phyloP scores from a whole-genome alignment of 2,797 vertebrate species.

The Alfaro cultratus region DNA sequence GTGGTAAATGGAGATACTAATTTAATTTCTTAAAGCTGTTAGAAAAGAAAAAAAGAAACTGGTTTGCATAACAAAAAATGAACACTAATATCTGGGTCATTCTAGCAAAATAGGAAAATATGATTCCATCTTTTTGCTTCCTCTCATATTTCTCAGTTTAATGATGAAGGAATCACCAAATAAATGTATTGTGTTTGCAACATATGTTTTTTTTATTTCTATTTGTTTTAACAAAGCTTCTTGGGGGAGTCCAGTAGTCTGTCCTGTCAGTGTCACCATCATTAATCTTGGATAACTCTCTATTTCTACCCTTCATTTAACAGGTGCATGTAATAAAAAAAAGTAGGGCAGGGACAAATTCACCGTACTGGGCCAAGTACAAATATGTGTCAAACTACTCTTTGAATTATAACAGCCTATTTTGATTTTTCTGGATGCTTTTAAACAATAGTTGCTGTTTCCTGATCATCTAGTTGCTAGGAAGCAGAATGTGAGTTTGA shows the following conservation, averaged over 20 bases:
- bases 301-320: background rate
- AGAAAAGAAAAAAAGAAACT: background rate
- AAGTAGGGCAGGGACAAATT: constrained; percentile 3
- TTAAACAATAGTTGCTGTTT: constrained; percentile 13
- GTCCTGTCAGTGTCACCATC: constrained; percentile 20
- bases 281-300: background rate
- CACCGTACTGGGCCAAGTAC: background rate
- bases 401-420: background rate
- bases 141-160: background rate
- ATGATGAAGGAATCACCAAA: background rate
- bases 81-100: background rate
- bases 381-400: background rate
- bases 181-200: background rate
- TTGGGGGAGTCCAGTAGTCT: background rate
- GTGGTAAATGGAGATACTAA: background rate
- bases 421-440: background rate
- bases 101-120: background rate
- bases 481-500: constrained; percentile 63
- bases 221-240: background rate
- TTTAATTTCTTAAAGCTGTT: too few species aligned
- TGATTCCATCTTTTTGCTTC: background rate
- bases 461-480: constrained; percentile 67
- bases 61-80: background rate
- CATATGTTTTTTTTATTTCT: background rate
- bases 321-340: background rate